Conservation (phyloP, 1,140 invertebrate genomes). For the Episyrphus balteatus region DNA sequence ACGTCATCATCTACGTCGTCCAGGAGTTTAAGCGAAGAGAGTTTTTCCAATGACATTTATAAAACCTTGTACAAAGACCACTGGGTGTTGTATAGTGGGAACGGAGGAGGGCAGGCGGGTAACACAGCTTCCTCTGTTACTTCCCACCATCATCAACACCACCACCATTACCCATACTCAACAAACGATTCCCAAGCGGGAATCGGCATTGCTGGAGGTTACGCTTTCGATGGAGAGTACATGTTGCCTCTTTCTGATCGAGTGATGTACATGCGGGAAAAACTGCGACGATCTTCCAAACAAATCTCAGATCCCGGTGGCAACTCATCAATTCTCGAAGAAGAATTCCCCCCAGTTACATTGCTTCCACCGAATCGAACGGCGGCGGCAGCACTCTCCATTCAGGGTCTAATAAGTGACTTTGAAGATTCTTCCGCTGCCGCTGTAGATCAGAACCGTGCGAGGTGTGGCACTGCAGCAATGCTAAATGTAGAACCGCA, state of each 20-base stretch:
- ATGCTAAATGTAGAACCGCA: constrained; percentile 29
- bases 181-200: neutral
- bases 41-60: constrained; percentile 30
- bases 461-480: constrained; percentile 8
- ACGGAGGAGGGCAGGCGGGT: constrained; percentile 18
- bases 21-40: constrained; percentile 29
- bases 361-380: neutral
- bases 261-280: constrained; percentile 14
- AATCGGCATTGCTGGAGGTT: too few relatives aligned
- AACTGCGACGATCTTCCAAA: constrained; percentile 20
- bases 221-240: too few relatives aligned
- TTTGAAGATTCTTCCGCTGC: constrained; percentile 16
- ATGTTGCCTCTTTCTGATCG: too few relatives aligned
- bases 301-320: constrained; percentile 22
- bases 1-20: constrained; percentile 29
- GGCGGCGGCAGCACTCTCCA: constrained; percentile 9
- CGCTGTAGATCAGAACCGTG: neutral
- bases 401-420: constrained; percentile 26
- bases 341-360: neutral
- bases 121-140: too few relatives aligned
- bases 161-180: constrained; percentile 22
- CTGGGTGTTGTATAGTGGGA: constrained; percentile 29
- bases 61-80: constrained; percentile 18
- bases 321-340: neutral
- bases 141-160: too few relatives aligned